These are phyloP conservation scores for Nesoenas mayeri DNA, from an alignment of 2,113 vertebrate species.

Conservation along the genomic window DNA sequence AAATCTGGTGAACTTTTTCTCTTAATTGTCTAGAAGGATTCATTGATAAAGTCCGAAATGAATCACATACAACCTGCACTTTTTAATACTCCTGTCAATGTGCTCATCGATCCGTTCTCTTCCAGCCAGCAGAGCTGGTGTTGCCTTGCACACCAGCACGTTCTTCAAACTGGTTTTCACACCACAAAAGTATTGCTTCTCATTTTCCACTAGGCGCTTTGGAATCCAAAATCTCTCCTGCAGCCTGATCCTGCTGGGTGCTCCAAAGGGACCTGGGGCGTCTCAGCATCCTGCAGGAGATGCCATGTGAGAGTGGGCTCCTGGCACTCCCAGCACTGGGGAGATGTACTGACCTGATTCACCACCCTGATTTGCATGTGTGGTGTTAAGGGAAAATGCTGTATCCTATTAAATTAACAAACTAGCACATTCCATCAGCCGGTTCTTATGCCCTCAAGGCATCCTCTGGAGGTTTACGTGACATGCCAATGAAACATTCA, in stretches of 20 bases:
- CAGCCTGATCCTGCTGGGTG: not conserved
- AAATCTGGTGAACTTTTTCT: not conserved
- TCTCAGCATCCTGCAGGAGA: not conserved
- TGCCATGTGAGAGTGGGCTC: not conserved
- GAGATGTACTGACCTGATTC: constrained; percentile 53
- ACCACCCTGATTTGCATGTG: constrained; percentile 32
- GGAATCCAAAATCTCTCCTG: not conserved
- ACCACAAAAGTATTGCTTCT: not conserved
- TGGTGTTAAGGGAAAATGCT: not conserved
- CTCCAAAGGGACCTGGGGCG: not conserved
- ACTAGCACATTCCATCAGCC: constrained; percentile 60
- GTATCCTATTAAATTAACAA: constrained; percentile 67
- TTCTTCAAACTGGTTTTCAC: not conserved
- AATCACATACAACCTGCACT: not conserved
- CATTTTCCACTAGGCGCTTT: not conserved
- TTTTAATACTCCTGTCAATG: not conserved
- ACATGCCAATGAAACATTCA: constrained; percentile 63
- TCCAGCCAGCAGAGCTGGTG: not conserved
- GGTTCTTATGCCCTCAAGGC: constrained; percentile 61
- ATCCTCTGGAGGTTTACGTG: constrained; percentile 63
- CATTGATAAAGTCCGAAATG: not conserved
- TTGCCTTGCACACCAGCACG: not conserved
- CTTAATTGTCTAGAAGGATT: not conserved
- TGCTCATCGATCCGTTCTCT: not conserved
- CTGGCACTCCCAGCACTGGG: not conserved